Evolutionary conservation across 2,797 vertebrate genomes (phyloP), one percentile per base, ranked within the genome.

Genomic region (Helicolenus hilgendorfi): DNA sequence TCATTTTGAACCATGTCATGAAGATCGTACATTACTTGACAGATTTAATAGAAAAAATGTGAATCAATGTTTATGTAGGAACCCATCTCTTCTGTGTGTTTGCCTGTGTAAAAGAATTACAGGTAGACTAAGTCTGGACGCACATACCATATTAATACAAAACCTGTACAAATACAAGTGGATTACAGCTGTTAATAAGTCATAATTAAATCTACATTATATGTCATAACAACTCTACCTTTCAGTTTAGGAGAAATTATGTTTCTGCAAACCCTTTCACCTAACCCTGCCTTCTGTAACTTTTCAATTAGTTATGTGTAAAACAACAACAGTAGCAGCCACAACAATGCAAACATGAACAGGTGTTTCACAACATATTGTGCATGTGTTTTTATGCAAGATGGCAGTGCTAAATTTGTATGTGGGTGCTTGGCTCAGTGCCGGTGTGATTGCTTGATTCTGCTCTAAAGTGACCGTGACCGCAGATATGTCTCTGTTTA

Each of bases 401-500:
- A 73, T 74, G 31, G 27, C 56, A 15, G 41, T 64, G 53, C 55
- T 88, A 77, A 72, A 81, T 81, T 69, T 83, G 56, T 56, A 83
- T 79, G 81, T 80, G 73, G 81, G 74, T 4, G 4, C 29, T 75
- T 83, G 85, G 92, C 87, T 74, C 18, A 8, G 67, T 58, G 83
- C 88, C 91, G 85, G 59, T 3, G 67, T 49, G 83, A 74, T 71
- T 87, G 74, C 69, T 59, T 67, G 87, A 85, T 83, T 93, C 64
- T 63, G 33, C 76, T 87, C 35, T 77, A 79, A 91, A 92, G 77
- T 88, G 88, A 93, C 88, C 79, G 65, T 92, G 85, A 83, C 92
- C 74, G 20, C 71, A 88, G 79, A 91, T 91, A 87, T 81, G 72
- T 85, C 84, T 79, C 27, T 91, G 89, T 94, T 94, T 92, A 84